Conservation (phyloP, 2,888 invertebrate genomes). For the Theristus sp. region DNA sequence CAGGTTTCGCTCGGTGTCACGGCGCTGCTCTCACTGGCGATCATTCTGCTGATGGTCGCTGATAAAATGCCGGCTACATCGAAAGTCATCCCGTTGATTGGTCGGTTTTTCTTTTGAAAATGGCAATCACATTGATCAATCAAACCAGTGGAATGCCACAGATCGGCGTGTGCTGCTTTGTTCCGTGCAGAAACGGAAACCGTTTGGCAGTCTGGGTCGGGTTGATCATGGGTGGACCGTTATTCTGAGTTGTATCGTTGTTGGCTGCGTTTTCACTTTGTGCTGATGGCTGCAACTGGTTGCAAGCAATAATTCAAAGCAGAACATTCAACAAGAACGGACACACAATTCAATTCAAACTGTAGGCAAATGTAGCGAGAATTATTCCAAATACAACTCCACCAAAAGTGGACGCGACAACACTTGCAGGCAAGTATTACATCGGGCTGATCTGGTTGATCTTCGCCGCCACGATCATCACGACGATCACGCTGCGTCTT, state of each 20-base stretch:
- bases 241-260: too few relatives aligned
- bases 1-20: conserved; percentile 19
- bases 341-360: neutral
- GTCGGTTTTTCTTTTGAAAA: conserved; percentile 7
- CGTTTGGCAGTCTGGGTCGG: too few relatives aligned
- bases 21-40: conserved; percentile 23
- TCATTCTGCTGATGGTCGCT: conserved; percentile 17
- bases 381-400: neutral
- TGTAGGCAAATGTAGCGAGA: neutral
- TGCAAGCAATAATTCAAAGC: too few relatives aligned
- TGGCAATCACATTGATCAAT: too few relatives aligned
- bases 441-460: conserved; percentile 9
- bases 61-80: conserved; percentile 23
- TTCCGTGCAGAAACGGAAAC: too few relatives aligned
- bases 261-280: too few relatives aligned
- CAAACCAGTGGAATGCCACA: too few relatives aligned
- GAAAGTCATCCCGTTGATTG: conserved; percentile 24
- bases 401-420: too few relatives aligned
- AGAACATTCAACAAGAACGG: too few relatives aligned
- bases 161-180: too few relatives aligned
- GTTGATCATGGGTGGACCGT: too few relatives aligned
- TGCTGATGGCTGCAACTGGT: too few relatives aligned
- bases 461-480: conserved; percentile 8
- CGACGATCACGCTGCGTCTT: conserved; percentile 7
- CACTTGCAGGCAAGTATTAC: conserved; percentile 8